Conservation (phyloP, 2,797 vertebrate species). For the Anas bernieri region DNA sequence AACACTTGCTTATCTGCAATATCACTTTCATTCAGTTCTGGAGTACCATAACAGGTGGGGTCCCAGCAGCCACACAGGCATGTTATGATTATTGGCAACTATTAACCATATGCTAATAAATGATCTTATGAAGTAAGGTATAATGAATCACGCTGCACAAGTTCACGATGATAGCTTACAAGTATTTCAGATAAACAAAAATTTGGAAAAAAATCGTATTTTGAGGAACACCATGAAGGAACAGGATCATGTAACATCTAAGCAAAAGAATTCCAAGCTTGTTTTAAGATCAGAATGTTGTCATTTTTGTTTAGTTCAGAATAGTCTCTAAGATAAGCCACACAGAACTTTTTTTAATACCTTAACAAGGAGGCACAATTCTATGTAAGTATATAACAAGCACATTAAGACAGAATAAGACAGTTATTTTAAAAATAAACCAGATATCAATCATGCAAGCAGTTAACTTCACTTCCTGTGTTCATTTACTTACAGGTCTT, state of each 20-base stretch:
- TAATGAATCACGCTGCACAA: background rate
- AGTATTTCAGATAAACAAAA: background rate
- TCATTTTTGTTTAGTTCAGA: background rate
- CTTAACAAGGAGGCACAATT: background rate
- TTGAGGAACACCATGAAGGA: background rate
- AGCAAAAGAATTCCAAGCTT: background rate
- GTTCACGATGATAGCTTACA: background rate
- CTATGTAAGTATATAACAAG: background rate
- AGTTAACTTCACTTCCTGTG: background rate
- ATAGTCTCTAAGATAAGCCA: background rate
- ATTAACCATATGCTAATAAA: slow-evolving; percentile 45
- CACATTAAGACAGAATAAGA: background rate
- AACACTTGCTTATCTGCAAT: slow-evolving; percentile 15
- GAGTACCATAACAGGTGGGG: slow-evolving; percentile 24
- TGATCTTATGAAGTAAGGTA: background rate
- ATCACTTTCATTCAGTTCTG: slow-evolving; percentile 51
- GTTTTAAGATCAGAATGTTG: background rate
- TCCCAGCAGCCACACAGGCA: slow-evolving; percentile 31
- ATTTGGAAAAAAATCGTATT: background rate
- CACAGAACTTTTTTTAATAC: background rate
- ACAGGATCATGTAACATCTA: background rate
- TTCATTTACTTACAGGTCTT: background rate
- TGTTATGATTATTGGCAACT: slow-evolving; percentile 32
- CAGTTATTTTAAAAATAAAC: background rate
- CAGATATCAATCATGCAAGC: background rate